Evolutionary conservation across 2,888 invertebrate genomes (phyloP).

Genomic region (Coecobrya sp.): DNA sequence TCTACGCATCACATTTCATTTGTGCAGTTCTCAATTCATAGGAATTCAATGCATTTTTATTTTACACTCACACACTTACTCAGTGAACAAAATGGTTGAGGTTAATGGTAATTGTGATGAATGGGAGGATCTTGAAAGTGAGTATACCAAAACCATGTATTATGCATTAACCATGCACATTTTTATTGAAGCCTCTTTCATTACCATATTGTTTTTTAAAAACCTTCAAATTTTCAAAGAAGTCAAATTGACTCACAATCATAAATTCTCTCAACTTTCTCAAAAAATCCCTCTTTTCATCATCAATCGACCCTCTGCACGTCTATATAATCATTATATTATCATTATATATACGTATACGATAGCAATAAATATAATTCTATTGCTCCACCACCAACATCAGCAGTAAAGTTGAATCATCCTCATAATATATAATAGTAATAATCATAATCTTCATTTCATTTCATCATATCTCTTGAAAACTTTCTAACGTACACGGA

Average conservation of each 20-base stretch:
- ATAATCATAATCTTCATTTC: slow-evolving; percentile 55
- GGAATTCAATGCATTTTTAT: slow-evolving; percentile 30
- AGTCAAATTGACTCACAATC: slow-evolving; percentile 67
- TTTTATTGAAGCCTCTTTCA: slow-evolving; percentile 53
- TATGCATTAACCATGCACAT: slow-evolving; percentile 32
- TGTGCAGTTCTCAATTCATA: slow-evolving; percentile 36
- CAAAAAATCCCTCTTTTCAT: slow-evolving; percentile 55
- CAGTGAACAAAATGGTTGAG: slow-evolving; percentile 20
- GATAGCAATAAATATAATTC: slow-evolving; percentile 25
- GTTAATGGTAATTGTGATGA: slow-evolving; percentile 23
- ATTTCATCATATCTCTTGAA: slow-evolving; percentile 17
- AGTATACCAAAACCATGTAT: slow-evolving; percentile 9
- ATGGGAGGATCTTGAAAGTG: slow-evolving; percentile 24
- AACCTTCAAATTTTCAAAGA: slow-evolving; percentile 53
- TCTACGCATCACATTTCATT: slow-evolving; percentile 29
- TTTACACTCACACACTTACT: too few relatives aligned
- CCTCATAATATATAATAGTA: slow-evolving; percentile 19
- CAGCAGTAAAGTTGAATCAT: slow-evolving; percentile 45
- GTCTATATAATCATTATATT: slow-evolving; percentile 1
- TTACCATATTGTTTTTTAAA: slow-evolving; percentile 59
- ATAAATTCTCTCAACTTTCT: slow-evolving; percentile 70
- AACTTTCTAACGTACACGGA: slow-evolving; percentile 32
- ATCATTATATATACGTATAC: slow-evolving; percentile 7
- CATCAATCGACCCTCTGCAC: slow-evolving; percentile 11
- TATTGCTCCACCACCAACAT: slow-evolving; percentile 4